Base-by-base conservation (phyloP, 2,797 vertebrate species). In the Propithecus perrieri region DNA sequence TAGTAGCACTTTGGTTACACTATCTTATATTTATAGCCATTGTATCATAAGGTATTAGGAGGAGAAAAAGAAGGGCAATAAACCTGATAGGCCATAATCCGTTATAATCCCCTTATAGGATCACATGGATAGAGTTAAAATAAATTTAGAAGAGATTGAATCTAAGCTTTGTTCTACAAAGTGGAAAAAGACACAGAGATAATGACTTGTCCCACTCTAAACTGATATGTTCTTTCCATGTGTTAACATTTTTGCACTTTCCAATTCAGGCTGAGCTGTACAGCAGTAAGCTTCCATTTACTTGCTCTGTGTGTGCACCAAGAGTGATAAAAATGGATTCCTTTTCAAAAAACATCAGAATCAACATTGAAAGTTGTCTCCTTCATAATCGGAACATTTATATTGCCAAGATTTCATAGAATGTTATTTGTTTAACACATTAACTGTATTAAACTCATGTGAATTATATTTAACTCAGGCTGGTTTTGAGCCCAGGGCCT, bases 91-190 rank as follows among this genome's bases (percentile, higher is more conserved):
- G 30, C 17, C 61, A 84, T 75, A 94, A 65, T 79, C 74, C 55
- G 55, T 84, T 91, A 63, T 35, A 94, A 78, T 81, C 20, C 65
- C 74, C 43, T 95, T 74, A 33, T 15, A 75, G 92, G 85, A 93
- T 86, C 38, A n/a, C 24, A 61, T 0, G 5, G 28, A 69, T 18
- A 46, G 33, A 83, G 72, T 72, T 43, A 59, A 89, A 67, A 69
- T 3, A 72, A 80, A 89, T 20, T 71, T 38, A 59, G 76, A 80
- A 91, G 79, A 88, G 46, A 48, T 1, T 80, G 30, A 85, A 96
- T 72, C 41, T 75, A 22, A 67, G 55, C 46, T 97, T 93, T 89
- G 63, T 89, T 89, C 91, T 57, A 85, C 63, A 85, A 67, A 14
- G 30, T 50, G 10, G 74, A 46, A 90, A 92, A 93, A 10, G 35